Evolutionary conservation across 2,113 vertebrate genomes (phyloP).

Genomic region (Osmerus eperlanus): DNA sequence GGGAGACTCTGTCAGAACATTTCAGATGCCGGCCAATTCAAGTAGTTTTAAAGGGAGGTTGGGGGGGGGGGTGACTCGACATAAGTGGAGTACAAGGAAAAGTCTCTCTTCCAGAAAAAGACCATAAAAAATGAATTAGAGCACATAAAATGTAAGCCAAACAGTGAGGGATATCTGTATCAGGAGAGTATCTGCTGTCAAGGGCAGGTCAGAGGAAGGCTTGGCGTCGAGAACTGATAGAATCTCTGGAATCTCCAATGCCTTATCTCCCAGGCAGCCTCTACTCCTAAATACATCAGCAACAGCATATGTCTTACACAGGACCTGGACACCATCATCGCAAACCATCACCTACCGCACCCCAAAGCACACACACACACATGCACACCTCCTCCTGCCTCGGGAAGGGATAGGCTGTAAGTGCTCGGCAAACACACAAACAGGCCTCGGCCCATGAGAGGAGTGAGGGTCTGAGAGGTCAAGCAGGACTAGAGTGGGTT

Average conservation of each 20-base stretch:
- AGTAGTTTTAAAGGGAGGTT: constrained; percentile 10
- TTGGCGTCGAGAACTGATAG: constrained; percentile 28
- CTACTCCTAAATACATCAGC: constrained; percentile 43
- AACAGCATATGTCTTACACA: constrained; percentile 28
- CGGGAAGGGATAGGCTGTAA: background rate
- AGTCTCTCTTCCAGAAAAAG: constrained; percentile 17
- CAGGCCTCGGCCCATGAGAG: constrained; percentile 25
- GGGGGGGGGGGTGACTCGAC: constrained; percentile 23
- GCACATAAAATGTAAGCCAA: constrained; percentile 26
- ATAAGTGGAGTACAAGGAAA: constrained; percentile 31
- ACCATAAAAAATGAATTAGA: constrained; percentile 23
- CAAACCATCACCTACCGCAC: background rate
- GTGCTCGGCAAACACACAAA: constrained; percentile 26
- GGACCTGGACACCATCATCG: constrained; percentile 34
- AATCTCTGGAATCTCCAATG: constrained; percentile 33
- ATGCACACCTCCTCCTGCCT: background rate
- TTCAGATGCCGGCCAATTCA: constrained; percentile 9
- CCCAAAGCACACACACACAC: constrained; percentile 18
- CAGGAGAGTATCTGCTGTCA: constrained; percentile 25
- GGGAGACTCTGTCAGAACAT: constrained; percentile 18
- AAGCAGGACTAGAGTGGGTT: constrained; percentile 37
- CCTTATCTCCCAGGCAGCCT: constrained; percentile 21
- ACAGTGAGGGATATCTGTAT: constrained; percentile 25
- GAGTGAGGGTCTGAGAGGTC: constrained; percentile 37
- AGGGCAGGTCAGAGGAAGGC: constrained; percentile 36